phyloP scores from a whole-genome alignment of 2,888 invertebrate genomes.

The Meliscaeva auricollis region DNA sequence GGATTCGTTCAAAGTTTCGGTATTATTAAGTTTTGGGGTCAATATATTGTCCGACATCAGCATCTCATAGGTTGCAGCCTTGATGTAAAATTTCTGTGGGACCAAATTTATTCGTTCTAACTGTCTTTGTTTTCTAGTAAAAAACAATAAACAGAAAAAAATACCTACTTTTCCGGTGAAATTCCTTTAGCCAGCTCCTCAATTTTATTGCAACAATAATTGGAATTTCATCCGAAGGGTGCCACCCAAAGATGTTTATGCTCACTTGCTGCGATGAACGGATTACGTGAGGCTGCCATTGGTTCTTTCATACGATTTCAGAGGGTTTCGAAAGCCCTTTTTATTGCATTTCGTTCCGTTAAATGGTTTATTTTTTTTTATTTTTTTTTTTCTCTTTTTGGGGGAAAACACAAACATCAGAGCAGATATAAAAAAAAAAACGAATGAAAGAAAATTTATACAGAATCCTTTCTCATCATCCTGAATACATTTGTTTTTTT shows the following conservation, averaged over 20 bases:
- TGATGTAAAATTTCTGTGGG: too few relatives aligned
- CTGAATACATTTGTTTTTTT: conserved; percentile 61
- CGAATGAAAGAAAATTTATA: conserved; percentile 1
- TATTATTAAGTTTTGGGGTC: too few relatives aligned
- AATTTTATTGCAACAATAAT: conserved; percentile 67
- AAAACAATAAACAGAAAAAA: background rate
- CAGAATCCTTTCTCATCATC: conserved; percentile 49
- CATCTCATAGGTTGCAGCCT: too few relatives aligned
- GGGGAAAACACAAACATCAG: conserved; percentile 8
- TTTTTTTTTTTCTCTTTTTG: background rate
- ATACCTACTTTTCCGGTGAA: background rate
- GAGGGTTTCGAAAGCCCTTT: conserved; percentile 28
- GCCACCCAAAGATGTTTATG: conserved; percentile 26
- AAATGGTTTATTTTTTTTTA: conserved; percentile 52
- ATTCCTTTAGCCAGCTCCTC: conserved; percentile 2
- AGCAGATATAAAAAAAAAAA: too few relatives aligned
- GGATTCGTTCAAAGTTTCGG: too few relatives aligned
- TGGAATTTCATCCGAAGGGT: conserved; percentile 61
- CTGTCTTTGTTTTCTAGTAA: too few relatives aligned
- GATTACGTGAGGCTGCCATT: conserved; percentile 20
- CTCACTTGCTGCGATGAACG: conserved; percentile 14
- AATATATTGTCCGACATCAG: too few relatives aligned
- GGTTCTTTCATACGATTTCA: background rate
- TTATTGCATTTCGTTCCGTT: conserved; percentile 54
- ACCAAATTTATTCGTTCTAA: too few relatives aligned